Evolutionary conservation across 2,888 invertebrate genomes (phyloP).

Genomic region (Dinocampus coccinellae): DNA sequence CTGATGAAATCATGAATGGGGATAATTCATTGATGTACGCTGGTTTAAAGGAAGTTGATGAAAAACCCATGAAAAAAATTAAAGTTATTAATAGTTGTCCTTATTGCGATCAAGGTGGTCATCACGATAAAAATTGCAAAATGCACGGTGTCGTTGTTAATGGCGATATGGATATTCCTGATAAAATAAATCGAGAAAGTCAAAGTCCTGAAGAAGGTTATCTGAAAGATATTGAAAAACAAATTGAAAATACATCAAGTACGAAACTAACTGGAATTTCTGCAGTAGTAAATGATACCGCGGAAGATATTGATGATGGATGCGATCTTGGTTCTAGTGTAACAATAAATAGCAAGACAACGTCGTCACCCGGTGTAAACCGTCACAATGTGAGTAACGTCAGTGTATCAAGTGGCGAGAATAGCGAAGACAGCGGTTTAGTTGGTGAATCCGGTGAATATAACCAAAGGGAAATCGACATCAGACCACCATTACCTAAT

Average conservation of each 20-base stretch:
- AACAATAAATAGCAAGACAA: slow-evolving; percentile 55
- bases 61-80: slow-evolving; percentile 60
- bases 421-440: slow-evolving; percentile 62
- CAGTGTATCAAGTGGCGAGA: slow-evolving; percentile 64
- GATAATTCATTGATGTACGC: slow-evolving; percentile 47
- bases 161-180: not conserved
- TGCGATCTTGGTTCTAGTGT: slow-evolving; percentile 58
- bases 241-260: slow-evolving; percentile 38
- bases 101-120: slow-evolving; percentile 54
- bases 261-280: slow-evolving; percentile 9
- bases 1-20: slow-evolving; percentile 43
- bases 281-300: not conserved
- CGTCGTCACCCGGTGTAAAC: slow-evolving; percentile 50
- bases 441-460: slow-evolving; percentile 60
- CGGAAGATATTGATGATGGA: slow-evolving; percentile 49
- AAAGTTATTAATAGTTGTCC: slow-evolving; percentile 55
- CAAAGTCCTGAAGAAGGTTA: not conserved
- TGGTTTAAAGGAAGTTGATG: slow-evolving; percentile 54
- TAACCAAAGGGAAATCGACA: slow-evolving; percentile 52
- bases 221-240: slow-evolving; percentile 35
- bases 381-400: slow-evolving; percentile 62
- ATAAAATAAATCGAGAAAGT: not conserved
- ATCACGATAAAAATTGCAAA: slow-evolving; percentile 38
- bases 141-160: not conserved
- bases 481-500: slow-evolving; percentile 65